Base-by-base conservation (phyloP, 23 tunicate species). In the Halocynthia aurantium region DNA sequence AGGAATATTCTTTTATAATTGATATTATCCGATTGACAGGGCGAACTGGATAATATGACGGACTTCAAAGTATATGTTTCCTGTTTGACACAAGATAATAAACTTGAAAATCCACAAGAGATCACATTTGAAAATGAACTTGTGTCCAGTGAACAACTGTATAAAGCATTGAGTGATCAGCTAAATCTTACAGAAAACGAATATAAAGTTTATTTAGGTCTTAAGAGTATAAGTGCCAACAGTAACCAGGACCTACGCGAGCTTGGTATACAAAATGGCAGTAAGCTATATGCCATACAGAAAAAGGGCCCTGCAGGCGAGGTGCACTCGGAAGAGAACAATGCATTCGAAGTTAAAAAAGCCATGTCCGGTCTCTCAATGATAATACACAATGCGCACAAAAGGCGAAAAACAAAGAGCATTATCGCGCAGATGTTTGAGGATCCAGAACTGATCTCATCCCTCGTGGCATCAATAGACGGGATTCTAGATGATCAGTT, bases 301-400 rank as follows among this genome's bases (percentile, higher is more conserved):
- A 74, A 74, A 54, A 5, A 5, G 31, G 12, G 40, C 12, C 63
- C 71, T 17, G 22, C 56, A 10, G 12, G 50, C 44, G 12, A 70
- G 55, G 5, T 19, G 21, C 22, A 17, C 20, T 22, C 78, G 10
- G 22, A 40, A 19, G 19, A 53, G 62, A 11, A 22, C 31, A 64
- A 74, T 54, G 55, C 8, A 22, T 44, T 22, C 0, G 18, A 20
- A 8, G 78, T 74, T 8, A 52, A 54, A 54, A 74, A 74, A 13
- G 78, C 78, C 8, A 51, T 53, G 21, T 74, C 55, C 6, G 78
- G 78, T 8, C 10, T 74, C 8, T 22, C 60, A 22, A 74, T 74
- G 78, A 10, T 74, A 7, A 22, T 21, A 56, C 56, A 71, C 44
- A 18, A 74, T 18, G 11, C 22, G 0, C n/a, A 64, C 20, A 12